Evolutionary conservation across 2,113 vertebrate genomes (phyloP).

Genomic region (Caloenas nicobarica): DNA sequence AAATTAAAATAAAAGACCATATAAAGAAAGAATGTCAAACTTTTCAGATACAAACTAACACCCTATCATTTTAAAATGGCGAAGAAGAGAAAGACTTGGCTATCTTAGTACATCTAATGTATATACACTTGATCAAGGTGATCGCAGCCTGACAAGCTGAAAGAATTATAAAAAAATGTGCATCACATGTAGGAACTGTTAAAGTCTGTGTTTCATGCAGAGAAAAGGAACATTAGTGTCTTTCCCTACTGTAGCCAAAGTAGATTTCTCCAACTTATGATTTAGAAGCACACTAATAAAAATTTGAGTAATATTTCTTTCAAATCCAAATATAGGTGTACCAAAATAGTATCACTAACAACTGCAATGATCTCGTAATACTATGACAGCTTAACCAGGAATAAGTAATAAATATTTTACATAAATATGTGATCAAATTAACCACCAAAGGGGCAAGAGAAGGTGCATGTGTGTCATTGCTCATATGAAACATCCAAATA

Average conservation of each 20-base stretch:
- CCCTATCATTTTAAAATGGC: neutral
- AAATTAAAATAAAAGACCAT: neutral
- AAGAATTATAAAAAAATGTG: neutral
- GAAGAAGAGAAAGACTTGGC: neutral
- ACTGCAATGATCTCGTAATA: neutral
- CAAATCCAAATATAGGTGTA: neutral
- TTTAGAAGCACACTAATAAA: neutral
- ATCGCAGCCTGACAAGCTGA: neutral
- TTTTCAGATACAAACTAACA: neutral
- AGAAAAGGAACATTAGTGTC: neutral
- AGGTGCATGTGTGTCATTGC: neutral
- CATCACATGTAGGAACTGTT: neutral
- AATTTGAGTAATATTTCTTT: neutral
- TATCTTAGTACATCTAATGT: neutral
- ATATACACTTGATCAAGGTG: neutral
- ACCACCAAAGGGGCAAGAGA: neutral
- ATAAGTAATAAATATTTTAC: neutral
- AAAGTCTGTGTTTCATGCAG: fast-evolving
- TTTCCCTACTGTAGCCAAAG: neutral
- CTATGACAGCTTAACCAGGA: neutral
- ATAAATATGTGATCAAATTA: neutral
- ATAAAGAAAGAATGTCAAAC: neutral
- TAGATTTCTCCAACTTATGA: neutral
- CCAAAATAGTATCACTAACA: neutral
- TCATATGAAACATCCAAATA: neutral